Percentiles rank a stretch among this genome's conserved stretches.
phyloP scores from a whole-genome alignment of 2,113 vertebrate species.

The Xerus inauris region DNA sequence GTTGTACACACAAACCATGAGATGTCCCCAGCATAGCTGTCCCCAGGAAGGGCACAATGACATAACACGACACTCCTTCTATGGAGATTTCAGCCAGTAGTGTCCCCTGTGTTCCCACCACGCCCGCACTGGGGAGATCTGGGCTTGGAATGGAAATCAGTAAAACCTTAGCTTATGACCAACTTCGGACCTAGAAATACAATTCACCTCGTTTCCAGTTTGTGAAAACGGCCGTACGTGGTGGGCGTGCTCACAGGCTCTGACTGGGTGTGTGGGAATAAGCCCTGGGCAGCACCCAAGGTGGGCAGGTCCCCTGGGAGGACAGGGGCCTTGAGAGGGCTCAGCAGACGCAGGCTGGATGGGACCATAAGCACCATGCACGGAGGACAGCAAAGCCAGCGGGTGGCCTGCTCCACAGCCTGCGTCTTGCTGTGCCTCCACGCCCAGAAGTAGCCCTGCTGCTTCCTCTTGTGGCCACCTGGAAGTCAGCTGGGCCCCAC shows the following conservation, averaged over 20 bases:
- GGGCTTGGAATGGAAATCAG: background rate
- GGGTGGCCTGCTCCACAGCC: background rate
- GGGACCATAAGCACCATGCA: too few relatives aligned
- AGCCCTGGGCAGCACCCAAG: background rate
- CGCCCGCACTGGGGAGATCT: background rate
- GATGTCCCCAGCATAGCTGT: background rate
- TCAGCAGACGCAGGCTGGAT: rapidly evolving
- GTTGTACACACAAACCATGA: background rate
- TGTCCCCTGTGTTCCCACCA: background rate
- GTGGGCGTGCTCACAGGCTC: background rate
- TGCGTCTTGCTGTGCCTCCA: too few relatives aligned
- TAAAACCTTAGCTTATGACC: background rate
- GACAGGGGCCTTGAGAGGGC: background rate
- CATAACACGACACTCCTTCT: background rate
- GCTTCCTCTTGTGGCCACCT: background rate
- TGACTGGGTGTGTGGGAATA: background rate
- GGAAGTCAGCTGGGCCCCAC: background rate
- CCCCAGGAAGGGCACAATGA: background rate
- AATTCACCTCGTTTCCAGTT: constrained; percentile 9
- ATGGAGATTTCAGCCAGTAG: background rate
- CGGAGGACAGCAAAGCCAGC: background rate
- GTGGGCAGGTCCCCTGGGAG: background rate
- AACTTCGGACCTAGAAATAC: constrained; percentile 3
- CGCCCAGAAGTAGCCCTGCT: background rate
- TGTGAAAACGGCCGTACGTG: background rate